Conservation (phyloP, 2,888 invertebrate species). For the Cacoxenus indagator region DNA sequence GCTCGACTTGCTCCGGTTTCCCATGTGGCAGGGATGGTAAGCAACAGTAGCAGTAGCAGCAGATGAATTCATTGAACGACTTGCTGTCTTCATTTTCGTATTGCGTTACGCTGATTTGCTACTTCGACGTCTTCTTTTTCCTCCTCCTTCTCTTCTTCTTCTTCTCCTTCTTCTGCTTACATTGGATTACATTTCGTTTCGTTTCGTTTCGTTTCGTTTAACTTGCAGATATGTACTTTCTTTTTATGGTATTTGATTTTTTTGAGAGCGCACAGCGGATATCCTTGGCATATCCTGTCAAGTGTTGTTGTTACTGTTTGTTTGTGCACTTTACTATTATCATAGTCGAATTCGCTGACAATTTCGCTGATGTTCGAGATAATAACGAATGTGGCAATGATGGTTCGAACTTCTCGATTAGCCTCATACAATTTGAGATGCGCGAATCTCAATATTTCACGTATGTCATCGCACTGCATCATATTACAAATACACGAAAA, state of each 20-base stretch:
- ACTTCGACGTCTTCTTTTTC: too few species aligned
- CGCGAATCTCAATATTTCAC: not conserved
- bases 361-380: too few species aligned
- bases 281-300: slow-evolving; percentile 18
- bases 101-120: too few species aligned
- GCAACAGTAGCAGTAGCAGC: too few species aligned
- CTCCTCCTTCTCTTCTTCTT: not conserved
- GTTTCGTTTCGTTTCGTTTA: not conserved
- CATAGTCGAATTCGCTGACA: too few species aligned
- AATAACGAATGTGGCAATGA: too few species aligned
- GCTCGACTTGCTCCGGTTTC: too few species aligned
- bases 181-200: not conserved
- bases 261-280: slow-evolving; percentile 2
- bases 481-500: too few species aligned
- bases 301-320: not conserved
- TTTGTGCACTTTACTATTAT: too few species aligned
- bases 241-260: not conserved
- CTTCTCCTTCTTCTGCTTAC: not conserved
- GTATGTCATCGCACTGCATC: not conserved
- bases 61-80: too few species aligned
- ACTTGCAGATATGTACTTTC: not conserved
- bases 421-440: not conserved
- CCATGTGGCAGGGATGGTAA: too few species aligned
- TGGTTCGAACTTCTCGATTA: not conserved
- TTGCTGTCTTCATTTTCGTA: too few species aligned